Percentiles rank a stretch among this genome's conserved stretches.
Conservation (phyloP, 2,113 vertebrate genomes). For the Myanophis thanlyinensis region DNA sequence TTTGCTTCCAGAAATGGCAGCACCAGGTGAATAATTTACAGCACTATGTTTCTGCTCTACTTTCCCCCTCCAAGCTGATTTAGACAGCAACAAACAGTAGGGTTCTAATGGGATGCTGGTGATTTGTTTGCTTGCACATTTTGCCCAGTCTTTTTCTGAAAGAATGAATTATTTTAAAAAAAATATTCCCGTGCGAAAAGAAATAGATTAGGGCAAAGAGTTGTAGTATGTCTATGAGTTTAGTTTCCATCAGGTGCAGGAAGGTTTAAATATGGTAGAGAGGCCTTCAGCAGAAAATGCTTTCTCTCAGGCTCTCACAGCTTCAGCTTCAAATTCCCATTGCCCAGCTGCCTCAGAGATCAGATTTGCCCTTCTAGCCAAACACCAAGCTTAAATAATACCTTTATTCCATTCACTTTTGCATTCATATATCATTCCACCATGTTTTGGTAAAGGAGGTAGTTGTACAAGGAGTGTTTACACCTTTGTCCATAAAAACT, state of each 20-base stretch:
- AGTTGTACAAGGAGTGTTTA: not conserved
- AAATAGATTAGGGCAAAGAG: constrained; percentile 21
- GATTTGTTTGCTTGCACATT: constrained; percentile 22
- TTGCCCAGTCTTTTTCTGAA: not conserved
- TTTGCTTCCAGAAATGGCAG: constrained; percentile 49
- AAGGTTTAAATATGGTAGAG: not conserved
- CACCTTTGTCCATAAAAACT: not conserved
- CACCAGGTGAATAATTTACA: constrained; percentile 69
- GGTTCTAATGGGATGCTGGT: constrained; percentile 18
- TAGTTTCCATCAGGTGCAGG: not conserved
- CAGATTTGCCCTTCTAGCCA: not conserved
- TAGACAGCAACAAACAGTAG: constrained; percentile 28
- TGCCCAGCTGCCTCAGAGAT: not conserved
- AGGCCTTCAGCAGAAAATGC: not conserved
- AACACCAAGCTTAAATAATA: not conserved
- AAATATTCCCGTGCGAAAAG: constrained; percentile 23
- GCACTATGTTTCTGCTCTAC: constrained; percentile 54
- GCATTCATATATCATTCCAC: not conserved
- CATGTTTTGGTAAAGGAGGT: not conserved
- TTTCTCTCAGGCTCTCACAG: not conserved
- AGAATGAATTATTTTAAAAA: not conserved
- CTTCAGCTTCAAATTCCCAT: not conserved
- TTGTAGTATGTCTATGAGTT: not conserved
- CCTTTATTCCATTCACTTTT: not conserved
- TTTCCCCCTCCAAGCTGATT: constrained; percentile 46